Evolutionary conservation across 2,113 vertebrate species (phyloP), one percentile per base, ranked within the genome.

Genomic region (Rutilus rutilus): DNA sequence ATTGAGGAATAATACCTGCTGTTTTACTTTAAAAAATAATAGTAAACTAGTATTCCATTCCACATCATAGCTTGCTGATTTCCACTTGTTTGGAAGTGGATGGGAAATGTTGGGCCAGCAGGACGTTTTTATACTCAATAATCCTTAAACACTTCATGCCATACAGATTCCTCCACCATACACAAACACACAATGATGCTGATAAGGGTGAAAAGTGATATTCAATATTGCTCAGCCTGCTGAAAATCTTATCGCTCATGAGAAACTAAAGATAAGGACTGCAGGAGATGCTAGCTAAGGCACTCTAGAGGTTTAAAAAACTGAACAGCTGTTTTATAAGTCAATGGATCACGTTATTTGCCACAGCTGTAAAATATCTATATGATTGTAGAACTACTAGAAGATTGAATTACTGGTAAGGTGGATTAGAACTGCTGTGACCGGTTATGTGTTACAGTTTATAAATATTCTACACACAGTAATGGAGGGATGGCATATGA

Each of bases 141-240:
- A 45, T 65, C 15, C n/a, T 45, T 65, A 21, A 25, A 47, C 9
- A 10, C 59, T 65, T 65, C 14, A 47, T 57, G 14, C n/a, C 39
- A 27, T 47, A 64, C 36, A 47, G 39, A 64, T 47, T 62, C 36
- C 33, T 25, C 12, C 33, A 17, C 54, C 23, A 64, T 10, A 65
- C 59, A 45, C 59, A 80, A 64, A 47, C 59, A 47, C 59, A 81
- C 78, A 81, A 81, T 64, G 39, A 6, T 6, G 39, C 78, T 47
- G 78, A 65, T 81, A 81, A 65, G 15, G 17, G 14, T 47, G 59
- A 81, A 80, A 81, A 81, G 78, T 65, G 59, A 81, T 65, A 81
- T 81, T 81, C n/a, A 65, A 21, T 64, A 64, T 65, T 81, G 78
- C 77, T 60, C 77, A 79, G 57, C 59, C 27, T 47, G 78, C 78